Percentiles rank a stretch among this genome's conserved stretches.
Evolutionary conservation across 1,140 invertebrate genomes (phyloP).

Genomic region (Drosophila prosaltans): DNA sequence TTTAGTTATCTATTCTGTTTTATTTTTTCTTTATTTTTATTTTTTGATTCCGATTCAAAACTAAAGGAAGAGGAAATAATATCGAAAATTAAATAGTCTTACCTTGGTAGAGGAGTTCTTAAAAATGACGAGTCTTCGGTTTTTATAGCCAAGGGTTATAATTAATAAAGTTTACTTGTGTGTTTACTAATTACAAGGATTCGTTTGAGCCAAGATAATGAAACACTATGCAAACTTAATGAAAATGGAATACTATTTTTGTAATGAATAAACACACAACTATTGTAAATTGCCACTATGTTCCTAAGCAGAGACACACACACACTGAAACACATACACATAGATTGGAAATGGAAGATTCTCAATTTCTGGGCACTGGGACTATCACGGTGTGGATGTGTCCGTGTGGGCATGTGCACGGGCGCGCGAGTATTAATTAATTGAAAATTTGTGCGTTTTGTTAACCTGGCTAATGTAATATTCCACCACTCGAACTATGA

Average conservation of each 20-base stretch:
- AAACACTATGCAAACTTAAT: too few species aligned
- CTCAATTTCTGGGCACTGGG: not conserved
- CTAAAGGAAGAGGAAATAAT: conserved; percentile 57
- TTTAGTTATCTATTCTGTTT: conserved; percentile 32
- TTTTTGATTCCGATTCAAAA: conserved; percentile 38
- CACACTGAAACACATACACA: not conserved
- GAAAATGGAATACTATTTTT: not conserved
- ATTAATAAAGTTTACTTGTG: not conserved
- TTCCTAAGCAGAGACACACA: not conserved
- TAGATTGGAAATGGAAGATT: not conserved
- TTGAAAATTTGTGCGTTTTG: conserved; percentile 61
- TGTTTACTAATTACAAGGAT: not conserved
- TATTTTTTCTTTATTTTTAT: conserved; percentile 48
- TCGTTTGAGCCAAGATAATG: not conserved
- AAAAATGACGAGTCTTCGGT: conserved; percentile 55
- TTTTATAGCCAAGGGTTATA: conserved; percentile 55
- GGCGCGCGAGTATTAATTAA: conserved; percentile 53
- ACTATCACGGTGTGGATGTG: conserved; percentile 3
- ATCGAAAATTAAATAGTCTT: conserved; percentile 54
- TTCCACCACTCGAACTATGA: conserved; percentile 97
- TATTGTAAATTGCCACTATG: not conserved
- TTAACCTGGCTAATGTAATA: conserved; percentile 95
- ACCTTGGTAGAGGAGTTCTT: conserved; percentile 57
- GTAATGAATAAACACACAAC: conserved; percentile 1
- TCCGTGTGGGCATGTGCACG: conserved; percentile 24